A percentile compares a stretch with the other conserved stretches of the same genome.
Evolutionary conservation across 2,113 vertebrate genomes (phyloP).

Genomic region (Odocoileus hemionus): DNA sequence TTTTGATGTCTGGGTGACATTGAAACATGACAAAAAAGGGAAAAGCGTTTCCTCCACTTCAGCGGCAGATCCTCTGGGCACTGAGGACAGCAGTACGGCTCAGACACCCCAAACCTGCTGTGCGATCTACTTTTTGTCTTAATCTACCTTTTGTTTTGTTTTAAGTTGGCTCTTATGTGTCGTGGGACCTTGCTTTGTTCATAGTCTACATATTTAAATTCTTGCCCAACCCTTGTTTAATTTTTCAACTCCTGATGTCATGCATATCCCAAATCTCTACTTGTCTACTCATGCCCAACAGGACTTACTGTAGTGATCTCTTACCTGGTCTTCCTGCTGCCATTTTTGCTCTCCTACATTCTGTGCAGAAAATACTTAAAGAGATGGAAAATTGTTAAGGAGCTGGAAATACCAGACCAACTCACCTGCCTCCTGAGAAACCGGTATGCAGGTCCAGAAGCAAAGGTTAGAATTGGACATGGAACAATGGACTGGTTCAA

Average conservation of each 20-base stretch:
- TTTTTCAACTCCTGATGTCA: neutral
- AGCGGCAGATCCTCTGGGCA: neutral
- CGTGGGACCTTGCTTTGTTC: neutral
- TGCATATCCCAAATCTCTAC: neutral
- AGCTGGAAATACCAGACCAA: neutral
- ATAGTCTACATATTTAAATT: neutral
- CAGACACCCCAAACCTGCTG: neutral
- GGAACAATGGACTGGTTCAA: neutral
- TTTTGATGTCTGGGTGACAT: neutral
- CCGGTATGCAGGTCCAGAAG: neutral
- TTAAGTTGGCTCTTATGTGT: neutral
- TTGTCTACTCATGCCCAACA: neutral
- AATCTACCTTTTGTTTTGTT: neutral
- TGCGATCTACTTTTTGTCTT: neutral
- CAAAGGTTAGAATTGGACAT: neutral
- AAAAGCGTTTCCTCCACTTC: neutral
- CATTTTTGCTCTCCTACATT: neutral
- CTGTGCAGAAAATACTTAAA: neutral
- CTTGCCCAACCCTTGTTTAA: neutral
- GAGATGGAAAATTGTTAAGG: neutral
- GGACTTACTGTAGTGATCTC: neutral
- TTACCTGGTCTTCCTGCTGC: neutral
- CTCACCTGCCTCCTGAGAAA: neutral
- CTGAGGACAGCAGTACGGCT: no score
- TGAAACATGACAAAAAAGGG: neutral